Base-by-base conservation (phyloP, 2,888 invertebrate species). In the Agapetus fuscipes region DNA sequence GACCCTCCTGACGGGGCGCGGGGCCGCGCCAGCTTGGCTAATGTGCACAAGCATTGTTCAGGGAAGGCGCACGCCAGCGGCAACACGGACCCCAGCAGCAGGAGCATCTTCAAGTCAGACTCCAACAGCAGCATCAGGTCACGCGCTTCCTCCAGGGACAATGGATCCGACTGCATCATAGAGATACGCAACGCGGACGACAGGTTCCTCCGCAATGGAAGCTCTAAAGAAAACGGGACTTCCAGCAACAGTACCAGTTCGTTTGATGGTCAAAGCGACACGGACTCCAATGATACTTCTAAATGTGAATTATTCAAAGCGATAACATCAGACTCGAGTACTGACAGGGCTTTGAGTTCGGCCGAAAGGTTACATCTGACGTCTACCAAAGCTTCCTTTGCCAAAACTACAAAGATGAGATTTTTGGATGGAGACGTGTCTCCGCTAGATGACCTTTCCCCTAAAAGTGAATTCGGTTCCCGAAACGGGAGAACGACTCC, bases 11-110 rank as follows among this genome's bases (percentile, higher is more conserved):
- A 54, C 46, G 63, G 66, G 13, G 70, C 67, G 37, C 72, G 71
- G 51, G 71, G 64, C 13, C 63, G 69, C 42, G 69, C 68, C 40
- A 69, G 70, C 34, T 59, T 72, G 45, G 69, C 71, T 50, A 72
- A 74, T 54, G 72, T 74, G 43, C 85, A 85, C 57, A 76, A 76
- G 52, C 78, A 78, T 37, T 86, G 86, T 57, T 80, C 77, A 20
- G 86, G 86, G 17, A 78, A 79, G 53, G 76, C 81, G 1, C 86
- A 86, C 56, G 85, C 83, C 9, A 76, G 79, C 50, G 84, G 84
- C 33, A 77, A 78, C 51, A 60, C 62, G 3, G 76, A 78, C 50
- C 62, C 68, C 34, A 57, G 57, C 28, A 61, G 64, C 39, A 62
- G 64, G 49, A 59, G 61, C 33, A 58, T 72, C 10, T 57, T 61